A percentile compares a stretch with the other conserved stretches of the same genome.
phyloP scores from a whole-genome alignment of 1,140 invertebrate genomes.

The Zaprionus africanus region DNA sequence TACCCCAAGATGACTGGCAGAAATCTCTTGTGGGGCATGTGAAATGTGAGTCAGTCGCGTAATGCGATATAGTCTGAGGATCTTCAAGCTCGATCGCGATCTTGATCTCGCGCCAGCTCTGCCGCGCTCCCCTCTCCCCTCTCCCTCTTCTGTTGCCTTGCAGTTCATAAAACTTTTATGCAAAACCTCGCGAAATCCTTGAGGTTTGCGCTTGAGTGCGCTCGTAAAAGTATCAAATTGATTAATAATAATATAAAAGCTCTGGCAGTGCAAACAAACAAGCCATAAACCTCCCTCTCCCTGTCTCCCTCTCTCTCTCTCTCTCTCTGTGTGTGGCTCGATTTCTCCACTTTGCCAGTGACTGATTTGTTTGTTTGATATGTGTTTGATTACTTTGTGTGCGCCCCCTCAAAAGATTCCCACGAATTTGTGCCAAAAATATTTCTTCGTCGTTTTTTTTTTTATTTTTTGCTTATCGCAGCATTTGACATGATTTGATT shows the following conservation, averaged over 20 bases:
- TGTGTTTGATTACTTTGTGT: slow-evolving; percentile 79
- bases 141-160: not conserved
- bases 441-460: slow-evolving; percentile 8
- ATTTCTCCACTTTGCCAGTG: slow-evolving; percentile 77
- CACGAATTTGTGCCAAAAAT: slow-evolving; percentile 55
- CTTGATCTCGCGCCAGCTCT: slow-evolving; percentile 6
- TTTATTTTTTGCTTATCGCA: slow-evolving; percentile 72
- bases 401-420: slow-evolving; percentile 58
- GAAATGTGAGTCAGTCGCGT: slow-evolving; percentile 75
- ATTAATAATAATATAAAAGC: slow-evolving; percentile 83
- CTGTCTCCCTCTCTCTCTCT: too few relatives aligned
- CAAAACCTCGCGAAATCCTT: slow-evolving; percentile 73
- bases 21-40: slow-evolving; percentile 71
- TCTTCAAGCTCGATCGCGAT: not conserved
- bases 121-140: slow-evolving; percentile 5
- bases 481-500: slow-evolving; percentile 80
- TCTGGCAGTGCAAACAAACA: slow-evolving; percentile 55
- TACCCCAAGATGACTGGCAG: slow-evolving; percentile 75
- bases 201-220: slow-evolving; percentile 80
- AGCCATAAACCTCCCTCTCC: slow-evolving; percentile 60
- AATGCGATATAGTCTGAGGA: slow-evolving; percentile 31
- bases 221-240: slow-evolving; percentile 84
- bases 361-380: slow-evolving; percentile 78
- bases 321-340: slow-evolving; percentile 13
- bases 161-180: slow-evolving; percentile 79